Evolutionary conservation across 2,113 vertebrate species (phyloP).

Genomic region (Sterrhoptilus dennistouni): DNA sequence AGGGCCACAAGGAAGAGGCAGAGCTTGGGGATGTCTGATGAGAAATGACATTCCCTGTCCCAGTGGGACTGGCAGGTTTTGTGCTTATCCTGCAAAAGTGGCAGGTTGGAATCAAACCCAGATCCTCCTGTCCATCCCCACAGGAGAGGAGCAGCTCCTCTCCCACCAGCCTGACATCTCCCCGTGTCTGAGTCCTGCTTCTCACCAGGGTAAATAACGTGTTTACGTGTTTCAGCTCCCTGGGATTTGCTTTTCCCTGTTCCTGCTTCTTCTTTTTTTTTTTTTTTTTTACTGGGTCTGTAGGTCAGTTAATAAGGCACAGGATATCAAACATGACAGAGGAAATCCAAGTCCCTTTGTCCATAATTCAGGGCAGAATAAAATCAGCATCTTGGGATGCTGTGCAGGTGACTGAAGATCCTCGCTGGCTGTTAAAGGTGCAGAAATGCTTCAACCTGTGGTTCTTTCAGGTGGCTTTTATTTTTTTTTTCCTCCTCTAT

Average conservation of each 20-base stretch:
- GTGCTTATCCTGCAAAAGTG: neutral
- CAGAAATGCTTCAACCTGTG: neutral
- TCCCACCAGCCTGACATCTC: neutral
- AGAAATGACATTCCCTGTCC: constrained; percentile 7
- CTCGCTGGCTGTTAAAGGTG: neutral
- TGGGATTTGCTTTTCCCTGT: neutral
- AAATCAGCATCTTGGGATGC: neutral
- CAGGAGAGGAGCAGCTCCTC: neutral
- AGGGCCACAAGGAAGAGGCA: neutral
- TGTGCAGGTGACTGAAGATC: neutral
- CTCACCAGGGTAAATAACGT: neutral
- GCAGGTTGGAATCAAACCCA: neutral
- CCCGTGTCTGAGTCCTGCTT: fast-evolving
- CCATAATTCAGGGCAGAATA: neutral
- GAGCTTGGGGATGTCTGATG: neutral
- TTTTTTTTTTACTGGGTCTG: neutral
- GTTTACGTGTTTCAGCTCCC: neutral
- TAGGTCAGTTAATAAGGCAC: neutral
- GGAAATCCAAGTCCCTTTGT: neutral
- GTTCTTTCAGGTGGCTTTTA: neutral
- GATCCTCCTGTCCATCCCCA: neutral
- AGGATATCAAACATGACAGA: neutral
- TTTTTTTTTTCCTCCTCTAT: neutral
- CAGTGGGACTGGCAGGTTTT: neutral
- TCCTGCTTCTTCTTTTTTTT: neutral